phyloP scores from a whole-genome alignment of 1,140 invertebrate genomes.

The Zaprionus camerounensis region DNA sequence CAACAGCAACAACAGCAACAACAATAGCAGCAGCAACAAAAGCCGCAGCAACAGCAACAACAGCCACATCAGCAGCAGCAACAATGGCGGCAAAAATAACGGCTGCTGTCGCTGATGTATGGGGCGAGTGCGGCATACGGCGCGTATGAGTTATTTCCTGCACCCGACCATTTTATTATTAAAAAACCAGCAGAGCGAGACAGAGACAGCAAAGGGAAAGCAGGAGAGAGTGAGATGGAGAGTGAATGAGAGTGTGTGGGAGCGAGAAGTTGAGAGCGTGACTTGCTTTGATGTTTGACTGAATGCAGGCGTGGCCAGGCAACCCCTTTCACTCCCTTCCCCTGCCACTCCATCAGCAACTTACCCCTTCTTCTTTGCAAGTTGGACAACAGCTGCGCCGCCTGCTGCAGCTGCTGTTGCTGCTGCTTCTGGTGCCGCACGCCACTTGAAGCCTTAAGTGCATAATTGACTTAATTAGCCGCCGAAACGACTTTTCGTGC shows the following conservation, averaged over 20 bases:
- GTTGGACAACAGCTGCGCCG: constrained; percentile 19
- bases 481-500: constrained; percentile 71
- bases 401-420: constrained; percentile 8
- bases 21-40: constrained; percentile 38
- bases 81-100: constrained; percentile 38
- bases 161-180: constrained; percentile 75
- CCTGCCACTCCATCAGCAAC: neutral
- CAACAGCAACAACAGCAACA: constrained; percentile 24
- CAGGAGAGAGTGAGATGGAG: neutral
- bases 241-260: constrained; percentile 10
- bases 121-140: constrained; percentile 74
- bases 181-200: constrained; percentile 54
- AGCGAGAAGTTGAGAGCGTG: constrained; percentile 58
- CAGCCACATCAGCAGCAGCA: constrained; percentile 35
- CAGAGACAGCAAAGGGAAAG: neutral
- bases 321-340: neutral
- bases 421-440: constrained; percentile 61
- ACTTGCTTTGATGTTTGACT: constrained; percentile 79
- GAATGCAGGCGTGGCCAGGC: constrained; percentile 51
- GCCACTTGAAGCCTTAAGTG: constrained; percentile 77
- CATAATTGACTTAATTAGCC: constrained; percentile 83
- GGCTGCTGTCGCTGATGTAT: constrained; percentile 71
- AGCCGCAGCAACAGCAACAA: constrained; percentile 46
- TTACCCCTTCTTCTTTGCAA: neutral
- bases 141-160: constrained; percentile 82